Conservation (phyloP, 2,113 vertebrate genomes). For the Octodon degus region DNA sequence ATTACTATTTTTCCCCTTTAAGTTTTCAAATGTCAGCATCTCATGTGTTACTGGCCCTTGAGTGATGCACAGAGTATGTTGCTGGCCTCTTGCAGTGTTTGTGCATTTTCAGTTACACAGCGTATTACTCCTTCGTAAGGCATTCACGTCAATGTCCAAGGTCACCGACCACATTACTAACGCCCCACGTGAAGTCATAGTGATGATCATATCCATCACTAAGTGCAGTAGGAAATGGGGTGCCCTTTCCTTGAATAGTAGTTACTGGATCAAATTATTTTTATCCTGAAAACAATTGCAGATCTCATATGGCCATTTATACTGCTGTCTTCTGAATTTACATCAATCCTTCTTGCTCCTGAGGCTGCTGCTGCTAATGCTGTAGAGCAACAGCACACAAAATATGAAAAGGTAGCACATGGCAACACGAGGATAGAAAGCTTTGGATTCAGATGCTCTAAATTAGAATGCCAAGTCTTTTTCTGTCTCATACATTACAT, state of each 20-base stretch:
- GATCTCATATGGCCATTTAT: slow-evolving; percentile 59
- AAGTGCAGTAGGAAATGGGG: slow-evolving; percentile 46
- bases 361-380: neutral
- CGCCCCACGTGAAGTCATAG: neutral
- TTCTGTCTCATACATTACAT: slow-evolving; percentile 2
- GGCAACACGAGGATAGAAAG: neutral
- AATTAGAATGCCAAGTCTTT: neutral
- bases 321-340: slow-evolving; percentile 39
- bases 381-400: neutral
- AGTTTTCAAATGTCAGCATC: neutral
- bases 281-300: slow-evolving; percentile 60
- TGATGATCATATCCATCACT: slow-evolving; percentile 60
- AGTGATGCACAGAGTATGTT: slow-evolving; percentile 4
- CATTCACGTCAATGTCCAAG: slow-evolving; percentile 29
- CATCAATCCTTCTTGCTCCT: neutral
- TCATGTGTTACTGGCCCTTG: slow-evolving; percentile 33
- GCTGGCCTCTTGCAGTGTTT: slow-evolving; percentile 55
- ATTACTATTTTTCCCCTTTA: slow-evolving; percentile 17
- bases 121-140: slow-evolving; percentile 59
- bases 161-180: slow-evolving; percentile 47
- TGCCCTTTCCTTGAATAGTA: slow-evolving; percentile 65
- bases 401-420: neutral
- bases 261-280: slow-evolving; percentile 67
- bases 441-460: neutral
- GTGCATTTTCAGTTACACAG: slow-evolving; percentile 48